Conservation (phyloP, 2,888 invertebrate genomes). For the Caenorhabditis becei region DNA sequence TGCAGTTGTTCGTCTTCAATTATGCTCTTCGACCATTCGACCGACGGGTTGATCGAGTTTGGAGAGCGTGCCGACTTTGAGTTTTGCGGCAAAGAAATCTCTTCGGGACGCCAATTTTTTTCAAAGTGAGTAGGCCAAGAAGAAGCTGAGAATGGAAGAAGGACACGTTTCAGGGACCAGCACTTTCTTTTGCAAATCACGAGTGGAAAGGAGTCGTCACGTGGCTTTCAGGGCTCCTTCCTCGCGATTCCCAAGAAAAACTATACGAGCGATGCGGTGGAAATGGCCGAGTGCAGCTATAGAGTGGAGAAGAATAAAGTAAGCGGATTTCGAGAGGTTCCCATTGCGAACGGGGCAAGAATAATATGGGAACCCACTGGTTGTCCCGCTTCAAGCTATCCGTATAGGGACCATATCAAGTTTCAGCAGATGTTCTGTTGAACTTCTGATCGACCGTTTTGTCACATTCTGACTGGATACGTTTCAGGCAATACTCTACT, state of each 20-base stretch:
- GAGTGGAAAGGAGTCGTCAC: slow-evolving; percentile 56
- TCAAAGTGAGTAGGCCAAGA: slow-evolving; percentile 52
- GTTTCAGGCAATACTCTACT: slow-evolving; percentile 61
- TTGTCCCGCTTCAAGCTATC: no score
- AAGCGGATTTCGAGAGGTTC: no score
- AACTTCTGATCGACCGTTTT: no score
- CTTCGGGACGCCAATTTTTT: slow-evolving; percentile 61
- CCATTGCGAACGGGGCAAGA: no score
- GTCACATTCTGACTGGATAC: background rate
- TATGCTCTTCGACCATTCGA: slow-evolving; percentile 67
- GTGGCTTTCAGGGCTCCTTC: slow-evolving; percentile 66
- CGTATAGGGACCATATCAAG: no score
- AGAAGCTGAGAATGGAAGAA: slow-evolving; percentile 2
- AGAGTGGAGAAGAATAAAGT: slow-evolving; percentile 65
- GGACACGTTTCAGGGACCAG: slow-evolving; percentile 51
- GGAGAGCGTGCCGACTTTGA: slow-evolving; percentile 66
- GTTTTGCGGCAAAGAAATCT: slow-evolving; percentile 69
- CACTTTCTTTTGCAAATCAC: slow-evolving; percentile 64
- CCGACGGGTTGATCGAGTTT: slow-evolving; percentile 66
- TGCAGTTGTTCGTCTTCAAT: slow-evolving; percentile 65
- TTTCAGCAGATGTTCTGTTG: no score
- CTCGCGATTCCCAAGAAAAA: slow-evolving; percentile 61
- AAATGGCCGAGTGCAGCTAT: slow-evolving; percentile 68
- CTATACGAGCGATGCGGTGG: slow-evolving; percentile 62
- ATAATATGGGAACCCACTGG: background rate